Evolutionary conservation across 2,888 invertebrate genomes (phyloP).

Genomic region (Xanthia icteritia): DNA sequence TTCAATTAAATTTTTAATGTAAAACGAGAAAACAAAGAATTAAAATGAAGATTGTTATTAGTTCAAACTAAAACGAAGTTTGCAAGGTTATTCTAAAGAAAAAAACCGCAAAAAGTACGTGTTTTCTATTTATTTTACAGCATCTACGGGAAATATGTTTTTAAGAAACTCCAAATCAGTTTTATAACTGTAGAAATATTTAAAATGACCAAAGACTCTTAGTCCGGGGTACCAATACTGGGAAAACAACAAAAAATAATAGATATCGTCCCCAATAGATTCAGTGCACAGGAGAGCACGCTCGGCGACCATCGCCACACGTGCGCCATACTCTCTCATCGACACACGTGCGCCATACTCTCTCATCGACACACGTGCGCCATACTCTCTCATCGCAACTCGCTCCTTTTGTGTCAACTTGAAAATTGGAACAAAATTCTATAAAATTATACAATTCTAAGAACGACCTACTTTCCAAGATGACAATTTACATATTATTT

Average conservation of each 20-base stretch:
- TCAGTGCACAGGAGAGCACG: too few species aligned
- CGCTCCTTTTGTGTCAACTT: not conserved
- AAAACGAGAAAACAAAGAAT: not conserved
- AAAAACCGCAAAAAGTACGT: not conserved
- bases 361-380: too few species aligned
- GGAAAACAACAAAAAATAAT: not conserved
- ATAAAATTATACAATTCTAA: slow-evolving; percentile 2
- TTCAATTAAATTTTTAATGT: not conserved
- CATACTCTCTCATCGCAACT: not conserved
- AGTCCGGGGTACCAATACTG: not conserved
- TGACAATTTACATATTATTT: slow-evolving; percentile 20
- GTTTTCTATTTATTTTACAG: not conserved
- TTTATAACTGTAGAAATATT: not conserved
- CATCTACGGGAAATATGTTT: not conserved
- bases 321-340: too few species aligned
- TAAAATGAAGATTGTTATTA: not conserved
- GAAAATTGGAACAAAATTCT: not conserved
- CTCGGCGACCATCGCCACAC: too few species aligned
- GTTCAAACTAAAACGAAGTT: not conserved
- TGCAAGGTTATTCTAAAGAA: not conserved
- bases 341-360: too few species aligned
- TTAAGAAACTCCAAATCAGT: not conserved
- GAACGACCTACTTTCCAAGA: slow-evolving; percentile 1
- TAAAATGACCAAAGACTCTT: not conserved
- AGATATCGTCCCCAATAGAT: not conserved